Conservation (phyloP, 37 sponge, comb jelly and placozoan species). For the Diacarnus erythraeanus region DNA sequence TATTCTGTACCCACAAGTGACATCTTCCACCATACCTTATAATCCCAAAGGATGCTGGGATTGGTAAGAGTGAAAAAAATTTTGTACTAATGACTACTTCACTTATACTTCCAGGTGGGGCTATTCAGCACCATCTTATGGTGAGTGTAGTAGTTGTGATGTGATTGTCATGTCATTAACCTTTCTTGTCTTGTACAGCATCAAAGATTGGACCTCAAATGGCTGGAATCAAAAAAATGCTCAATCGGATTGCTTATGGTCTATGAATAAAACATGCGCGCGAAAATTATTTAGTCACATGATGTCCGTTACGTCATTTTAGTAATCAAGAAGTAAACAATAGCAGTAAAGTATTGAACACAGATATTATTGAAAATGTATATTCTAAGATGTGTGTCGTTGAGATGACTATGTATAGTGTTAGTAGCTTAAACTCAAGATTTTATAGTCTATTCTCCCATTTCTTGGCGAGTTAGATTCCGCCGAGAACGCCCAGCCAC, state of each 20-base stretch:
- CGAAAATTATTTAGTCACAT: background rate
- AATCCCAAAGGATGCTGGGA: slow-evolving; percentile 88
- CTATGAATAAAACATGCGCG: too few species aligned
- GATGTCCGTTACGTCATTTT: slow-evolving; percentile 1
- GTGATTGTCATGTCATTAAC: background rate
- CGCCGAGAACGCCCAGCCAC: background rate
- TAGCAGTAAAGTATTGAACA: background rate
- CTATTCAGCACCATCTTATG: slow-evolving; percentile 57
- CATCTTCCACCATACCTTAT: slow-evolving; percentile 5
- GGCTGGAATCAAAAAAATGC: slow-evolving; percentile 65
- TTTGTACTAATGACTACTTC: background rate
- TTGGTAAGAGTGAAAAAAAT: slow-evolving; percentile 49
- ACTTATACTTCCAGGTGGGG: slow-evolving; percentile 60
- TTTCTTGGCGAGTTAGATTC: background rate
- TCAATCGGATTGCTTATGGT: slow-evolving; percentile 37
- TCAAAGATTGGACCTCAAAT: slow-evolving; percentile 76
- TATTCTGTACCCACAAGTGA: slow-evolving; percentile 77
- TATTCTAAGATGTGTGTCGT: background rate
- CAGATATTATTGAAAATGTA: background rate
- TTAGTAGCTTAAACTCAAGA: background rate
- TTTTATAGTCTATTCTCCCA: background rate
- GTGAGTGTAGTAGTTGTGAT: slow-evolving; percentile 15
- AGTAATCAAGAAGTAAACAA: background rate
- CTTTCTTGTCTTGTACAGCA: slow-evolving; percentile 21
- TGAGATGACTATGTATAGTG: background rate